Evolutionary conservation across 2,888 invertebrate genomes (phyloP).

Genomic region (Sisyra nigra): DNA sequence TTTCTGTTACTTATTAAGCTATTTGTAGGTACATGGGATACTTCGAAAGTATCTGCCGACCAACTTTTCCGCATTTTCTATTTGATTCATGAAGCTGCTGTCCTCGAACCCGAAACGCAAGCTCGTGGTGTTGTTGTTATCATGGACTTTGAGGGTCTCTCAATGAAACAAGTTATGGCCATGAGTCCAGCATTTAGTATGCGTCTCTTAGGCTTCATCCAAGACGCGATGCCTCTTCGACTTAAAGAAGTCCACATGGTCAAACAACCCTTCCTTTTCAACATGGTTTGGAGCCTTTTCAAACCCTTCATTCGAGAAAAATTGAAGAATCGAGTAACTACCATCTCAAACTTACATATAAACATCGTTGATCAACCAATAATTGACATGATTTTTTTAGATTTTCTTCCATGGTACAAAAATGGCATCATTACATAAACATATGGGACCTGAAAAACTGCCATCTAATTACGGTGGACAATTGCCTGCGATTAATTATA

Average conservation of each 20-base stretch:
- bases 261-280: constrained; percentile 71
- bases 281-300: constrained; percentile 70
- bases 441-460: constrained; percentile 47
- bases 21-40: constrained; percentile 51
- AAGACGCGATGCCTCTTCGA: constrained; percentile 73
- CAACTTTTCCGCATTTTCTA: constrained; percentile 67
- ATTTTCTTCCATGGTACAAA: constrained; percentile 72
- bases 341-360: not conserved
- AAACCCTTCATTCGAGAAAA: constrained; percentile 70
- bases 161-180: constrained; percentile 57
- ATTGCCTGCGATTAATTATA: constrained; percentile 58
- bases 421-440: constrained; percentile 60
- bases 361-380: not conserved
- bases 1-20: too few relatives aligned
- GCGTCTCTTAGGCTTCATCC: constrained; percentile 63
- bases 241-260: constrained; percentile 76
- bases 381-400: constrained; percentile 24
- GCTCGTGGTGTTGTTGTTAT: constrained; percentile 66
- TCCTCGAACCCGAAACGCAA: constrained; percentile 60
- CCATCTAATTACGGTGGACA: constrained; percentile 65
- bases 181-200: constrained; percentile 59
- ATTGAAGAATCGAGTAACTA: constrained; percentile 54
- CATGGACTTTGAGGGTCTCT: constrained; percentile 67
- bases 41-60: constrained; percentile 53
- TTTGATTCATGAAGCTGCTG: constrained; percentile 62